Conservation (phyloP, 2,797 vertebrate genomes). For the Sebastes cheni region DNA sequence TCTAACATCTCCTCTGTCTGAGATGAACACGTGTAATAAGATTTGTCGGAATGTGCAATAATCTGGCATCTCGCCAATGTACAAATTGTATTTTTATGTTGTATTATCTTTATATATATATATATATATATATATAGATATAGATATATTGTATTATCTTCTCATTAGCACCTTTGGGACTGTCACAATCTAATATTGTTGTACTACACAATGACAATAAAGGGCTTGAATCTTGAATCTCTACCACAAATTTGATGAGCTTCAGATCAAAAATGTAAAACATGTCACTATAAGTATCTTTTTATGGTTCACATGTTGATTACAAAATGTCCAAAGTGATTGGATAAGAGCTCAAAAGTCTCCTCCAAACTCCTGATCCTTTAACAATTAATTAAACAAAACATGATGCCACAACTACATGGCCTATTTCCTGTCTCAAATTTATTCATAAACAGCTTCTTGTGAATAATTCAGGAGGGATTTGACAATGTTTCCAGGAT, state of each 20-base stretch:
- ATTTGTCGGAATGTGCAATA: fast-evolving
- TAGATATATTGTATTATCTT: no score
- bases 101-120: no score
- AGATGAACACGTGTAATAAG: no score
- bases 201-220: no score
- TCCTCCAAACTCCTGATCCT: not conserved
- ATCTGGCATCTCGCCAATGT: no score
- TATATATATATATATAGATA: fast-evolving
- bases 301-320: not conserved
- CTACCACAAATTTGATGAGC: not conserved
- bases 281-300: not conserved
- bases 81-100: no score
- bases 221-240: no score
- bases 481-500: not conserved
- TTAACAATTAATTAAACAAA: not conserved
- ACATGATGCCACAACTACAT: not conserved
- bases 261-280: not conserved
- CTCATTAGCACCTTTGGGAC: no score
- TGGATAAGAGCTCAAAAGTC: not conserved
- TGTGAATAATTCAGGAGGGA: not conserved
- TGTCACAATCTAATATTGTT: no score
- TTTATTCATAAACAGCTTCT: not conserved
- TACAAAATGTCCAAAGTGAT: not conserved
- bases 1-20: no score
- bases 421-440: not conserved